Percentiles rank a stretch among this genome's conserved stretches.
Conservation (phyloP, 2,888 invertebrate species). For the Tinea pellionella region DNA sequence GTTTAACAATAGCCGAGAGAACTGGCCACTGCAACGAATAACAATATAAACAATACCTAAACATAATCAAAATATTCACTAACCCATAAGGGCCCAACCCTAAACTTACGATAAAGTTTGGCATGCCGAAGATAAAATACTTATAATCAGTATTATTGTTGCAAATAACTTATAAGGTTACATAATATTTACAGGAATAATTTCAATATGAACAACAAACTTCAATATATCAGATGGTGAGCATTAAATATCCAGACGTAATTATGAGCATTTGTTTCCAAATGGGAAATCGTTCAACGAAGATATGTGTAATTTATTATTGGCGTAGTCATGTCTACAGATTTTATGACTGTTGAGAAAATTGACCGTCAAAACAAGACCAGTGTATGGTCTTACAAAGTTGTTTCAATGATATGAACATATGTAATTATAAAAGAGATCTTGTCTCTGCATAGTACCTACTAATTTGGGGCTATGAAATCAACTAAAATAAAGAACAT, state of each 20-base stretch:
- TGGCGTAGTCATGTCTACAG: conserved; percentile 43
- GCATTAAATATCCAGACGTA: conserved; percentile 22
- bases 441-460: conserved; percentile 18
- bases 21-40: not conserved
- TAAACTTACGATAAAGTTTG: no score
- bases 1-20: not conserved
- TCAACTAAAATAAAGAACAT: conserved; percentile 1
- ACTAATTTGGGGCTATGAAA: conserved; percentile 7
- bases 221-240: not conserved
- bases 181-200: no score
- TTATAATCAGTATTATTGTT: no score
- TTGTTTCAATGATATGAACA: conserved; percentile 22
- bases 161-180: no score
- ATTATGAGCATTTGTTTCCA: conserved; percentile 46
- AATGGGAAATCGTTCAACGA: conserved; percentile 38
- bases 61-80: not conserved
- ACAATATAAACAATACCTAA: not conserved
- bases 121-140: no score
- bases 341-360: conserved; percentile 45
- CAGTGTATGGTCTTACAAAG: conserved; percentile 30
- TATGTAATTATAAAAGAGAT: conserved; percentile 26
- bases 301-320: conserved; percentile 50
- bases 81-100: no score
- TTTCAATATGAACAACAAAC: not conserved
- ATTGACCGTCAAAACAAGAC: conserved; percentile 39